Base-by-base conservation (phyloP, 1,140 invertebrate genomes). In the Diploscapter pachys region DNA sequence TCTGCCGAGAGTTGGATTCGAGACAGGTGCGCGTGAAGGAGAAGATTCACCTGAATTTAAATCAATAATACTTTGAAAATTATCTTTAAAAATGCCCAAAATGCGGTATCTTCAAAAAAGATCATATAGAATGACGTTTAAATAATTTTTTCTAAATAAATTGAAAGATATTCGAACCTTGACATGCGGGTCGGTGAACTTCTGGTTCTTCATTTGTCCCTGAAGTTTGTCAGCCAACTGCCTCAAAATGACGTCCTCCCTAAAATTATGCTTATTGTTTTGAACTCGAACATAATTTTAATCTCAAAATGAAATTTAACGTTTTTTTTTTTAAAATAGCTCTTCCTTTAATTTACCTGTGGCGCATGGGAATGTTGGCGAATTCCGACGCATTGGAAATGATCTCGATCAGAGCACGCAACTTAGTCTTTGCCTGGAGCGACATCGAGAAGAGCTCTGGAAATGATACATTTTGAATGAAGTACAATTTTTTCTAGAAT, bases 341-440 rank as follows among this genome's bases (percentile, higher is more conserved):
- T 31, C 31, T 31, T 31, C 31, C 31, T 31, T 31, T 31, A 31
- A 31, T 31, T 31, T 31, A 59, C 9, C 93, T 90, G 85, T 99
- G 96, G 64, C 97, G 87, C 63, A 99, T 94, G 9, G 94, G 92
- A 70, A 99, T 91, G 80, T 91, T 91, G 79, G 95, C 93, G 86
- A 98, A 99, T 88, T 99, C 97, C 0, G 94, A 93, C 0, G 97
- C 96, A 55, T 93, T 94, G 0, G 95, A 93, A 55, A 99, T 96
- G 81, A 99, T 99, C 88, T 99, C 97, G 76, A 99, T 87, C 0
- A 99, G 88, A 55, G 95, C 95, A 50, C 95, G 90, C 63, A 98
- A 93, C 88, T 99, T 99, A 0, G 96, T 99, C 88, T 98, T 99
- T 76, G 90, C 93, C 67, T 95, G 98, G 4, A 99, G 86, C 3